Conservation (phyloP, 2,797 vertebrate genomes). For the Gallinago nigripennis region DNA sequence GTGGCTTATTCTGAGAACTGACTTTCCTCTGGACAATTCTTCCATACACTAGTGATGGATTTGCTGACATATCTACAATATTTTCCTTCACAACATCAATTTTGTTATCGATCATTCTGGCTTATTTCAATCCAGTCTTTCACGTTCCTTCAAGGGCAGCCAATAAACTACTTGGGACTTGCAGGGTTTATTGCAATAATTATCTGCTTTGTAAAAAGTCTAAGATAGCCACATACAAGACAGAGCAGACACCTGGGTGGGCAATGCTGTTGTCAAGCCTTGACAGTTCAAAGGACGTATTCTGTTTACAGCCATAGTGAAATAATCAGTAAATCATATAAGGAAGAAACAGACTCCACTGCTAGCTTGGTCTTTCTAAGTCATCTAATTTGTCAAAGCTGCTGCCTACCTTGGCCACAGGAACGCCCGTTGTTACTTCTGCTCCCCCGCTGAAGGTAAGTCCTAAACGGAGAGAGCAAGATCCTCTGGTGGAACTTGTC, state of each 20-base stretch:
- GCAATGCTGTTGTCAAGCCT: not conserved
- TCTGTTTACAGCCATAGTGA: not conserved
- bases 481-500: constrained; percentile 84
- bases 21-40: not conserved
- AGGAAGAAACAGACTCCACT: not conserved
- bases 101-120: not conserved
- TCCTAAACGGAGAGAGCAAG: constrained; percentile 85
- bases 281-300: not conserved
- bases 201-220: not conserved
- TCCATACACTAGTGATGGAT: not conserved
- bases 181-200: not conserved
- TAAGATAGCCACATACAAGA: not conserved
- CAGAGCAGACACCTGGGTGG: not conserved
- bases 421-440: constrained; percentile 76
- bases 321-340: not conserved
- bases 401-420: constrained; percentile 78
- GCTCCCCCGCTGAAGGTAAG: constrained; percentile 82
- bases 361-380: not conserved
- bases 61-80: not conserved
- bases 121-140: not conserved
- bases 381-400: not conserved
- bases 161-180: not conserved
- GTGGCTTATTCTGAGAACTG: not conserved
- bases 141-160: not conserved
- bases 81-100: not conserved